A percentile compares a stretch with the other conserved stretches of the same genome.
phyloP scores from a whole-genome alignment of 2,888 invertebrate genomes.

The Philhelius pedissequus region DNA sequence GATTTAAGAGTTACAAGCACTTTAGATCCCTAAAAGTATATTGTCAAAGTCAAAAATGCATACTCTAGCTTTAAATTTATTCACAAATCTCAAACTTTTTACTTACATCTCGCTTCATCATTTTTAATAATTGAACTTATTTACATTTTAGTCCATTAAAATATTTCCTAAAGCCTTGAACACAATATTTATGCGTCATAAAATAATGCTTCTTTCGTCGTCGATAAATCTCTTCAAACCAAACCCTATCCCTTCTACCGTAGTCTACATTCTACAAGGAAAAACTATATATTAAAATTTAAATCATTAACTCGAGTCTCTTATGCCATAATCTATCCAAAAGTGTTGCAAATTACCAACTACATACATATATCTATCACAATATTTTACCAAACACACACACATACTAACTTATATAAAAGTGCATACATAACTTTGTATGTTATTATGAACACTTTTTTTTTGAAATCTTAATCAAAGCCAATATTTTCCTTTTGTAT shows the following conservation, averaged over 20 bases:
- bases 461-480: conserved; percentile 6
- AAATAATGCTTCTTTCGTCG: background rate
- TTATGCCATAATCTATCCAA: background rate
- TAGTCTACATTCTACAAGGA: too few relatives aligned
- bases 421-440: background rate
- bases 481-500: conserved; percentile 1
- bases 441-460: background rate
- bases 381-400: background rate
- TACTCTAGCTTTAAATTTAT: too few relatives aligned
- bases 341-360: conserved; percentile 4
- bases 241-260: background rate
- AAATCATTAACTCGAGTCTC: background rate
- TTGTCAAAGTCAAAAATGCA: too few relatives aligned
- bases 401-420: background rate
- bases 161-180: background rate
- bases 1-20: too few relatives aligned
- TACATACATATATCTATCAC: background rate
- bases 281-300: background rate
- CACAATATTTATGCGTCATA: background rate
- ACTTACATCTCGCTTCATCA: too few relatives aligned
- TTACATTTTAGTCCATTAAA: background rate
- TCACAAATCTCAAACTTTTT: too few relatives aligned
- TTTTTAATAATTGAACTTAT: too few relatives aligned
- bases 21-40: too few relatives aligned
- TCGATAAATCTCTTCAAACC: background rate